Conservation (phyloP, 2,888 invertebrate species). For the Platypus cylindrus region DNA sequence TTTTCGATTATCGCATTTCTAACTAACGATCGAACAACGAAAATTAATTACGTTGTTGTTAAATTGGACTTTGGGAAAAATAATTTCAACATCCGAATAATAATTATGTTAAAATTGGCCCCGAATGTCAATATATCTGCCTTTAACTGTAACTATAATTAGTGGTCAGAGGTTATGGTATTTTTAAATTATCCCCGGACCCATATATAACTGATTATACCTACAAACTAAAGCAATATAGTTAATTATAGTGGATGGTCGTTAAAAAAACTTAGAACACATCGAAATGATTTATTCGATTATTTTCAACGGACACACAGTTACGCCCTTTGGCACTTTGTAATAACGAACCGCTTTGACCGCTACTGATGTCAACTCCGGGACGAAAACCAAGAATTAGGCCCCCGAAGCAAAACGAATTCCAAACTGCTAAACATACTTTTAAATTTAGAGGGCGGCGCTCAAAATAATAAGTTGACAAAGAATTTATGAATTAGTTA, state of each 20-base stretch:
- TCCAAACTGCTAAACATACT: slow-evolving; percentile 9
- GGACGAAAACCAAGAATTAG: slow-evolving; percentile 13
- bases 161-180: slow-evolving; percentile 7
- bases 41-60: neutral
- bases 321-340: slow-evolving; percentile 20
- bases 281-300: slow-evolving; percentile 20
- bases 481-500: no score
- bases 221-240: slow-evolving; percentile 13
- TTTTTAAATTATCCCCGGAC: slow-evolving; percentile 6
- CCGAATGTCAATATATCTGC: neutral
- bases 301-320: slow-evolving; percentile 18
- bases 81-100: neutral
- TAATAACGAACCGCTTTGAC: slow-evolving; percentile 18
- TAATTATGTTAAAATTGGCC: slow-evolving; percentile 2
- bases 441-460: slow-evolving; percentile 7
- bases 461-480: no score
- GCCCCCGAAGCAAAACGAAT: slow-evolving; percentile 4
- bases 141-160: slow-evolving; percentile 3
- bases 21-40: neutral
- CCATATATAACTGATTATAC: slow-evolving; percentile 4
- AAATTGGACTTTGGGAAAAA: no score
- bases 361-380: slow-evolving; percentile 21
- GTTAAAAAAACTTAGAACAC: slow-evolving; percentile 14
- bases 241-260: slow-evolving; percentile 14
- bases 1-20: no score